These are phyloP conservation scores for Agapornis roseicollis DNA, from an alignment of 2,113 vertebrate genomes.

Conservation along the genomic window DNA sequence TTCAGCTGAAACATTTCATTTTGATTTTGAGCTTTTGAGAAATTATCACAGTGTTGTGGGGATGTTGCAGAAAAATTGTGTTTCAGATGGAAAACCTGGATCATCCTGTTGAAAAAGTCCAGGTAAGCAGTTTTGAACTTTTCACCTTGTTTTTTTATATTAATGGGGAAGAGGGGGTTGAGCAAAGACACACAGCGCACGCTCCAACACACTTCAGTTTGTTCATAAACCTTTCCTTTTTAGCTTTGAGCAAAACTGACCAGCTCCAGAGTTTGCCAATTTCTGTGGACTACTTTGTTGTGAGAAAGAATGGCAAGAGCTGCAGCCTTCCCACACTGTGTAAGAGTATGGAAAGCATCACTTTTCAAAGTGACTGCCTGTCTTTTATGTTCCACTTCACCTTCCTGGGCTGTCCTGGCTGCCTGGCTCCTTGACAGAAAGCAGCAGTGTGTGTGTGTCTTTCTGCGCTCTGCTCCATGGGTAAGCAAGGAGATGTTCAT, in stretches of 20 bases:
- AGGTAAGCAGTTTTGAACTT: not conserved
- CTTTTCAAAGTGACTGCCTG: not conserved
- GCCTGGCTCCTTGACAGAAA: not conserved
- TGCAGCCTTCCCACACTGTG: accelerated
- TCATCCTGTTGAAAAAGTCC: not conserved
- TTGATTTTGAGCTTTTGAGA: not conserved
- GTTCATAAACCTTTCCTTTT: not conserved
- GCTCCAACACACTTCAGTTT: not conserved
- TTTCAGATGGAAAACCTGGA: not conserved
- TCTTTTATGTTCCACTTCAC: not conserved
- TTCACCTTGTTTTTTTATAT: not conserved
- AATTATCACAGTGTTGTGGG: not conserved
- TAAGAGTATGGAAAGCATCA: not conserved
- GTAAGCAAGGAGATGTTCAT: not conserved
- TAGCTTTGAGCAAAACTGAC: not conserved
- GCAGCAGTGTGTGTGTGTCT: not conserved
- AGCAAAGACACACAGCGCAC: not conserved
- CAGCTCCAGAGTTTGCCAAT: not conserved
- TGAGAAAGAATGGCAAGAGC: not conserved
- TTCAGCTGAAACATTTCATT: not conserved
- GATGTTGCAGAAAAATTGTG: not conserved
- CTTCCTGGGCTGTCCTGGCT: not conserved
- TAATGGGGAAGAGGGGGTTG: accelerated
- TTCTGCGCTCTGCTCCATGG: not conserved
- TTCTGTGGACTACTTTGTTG: not conserved